Percentiles rank a stretch among this genome's conserved stretches.
Evolutionary conservation across 92 coral and sea anemone species (phyloP).

Genomic region (Phenganax stokvisi): DNA sequence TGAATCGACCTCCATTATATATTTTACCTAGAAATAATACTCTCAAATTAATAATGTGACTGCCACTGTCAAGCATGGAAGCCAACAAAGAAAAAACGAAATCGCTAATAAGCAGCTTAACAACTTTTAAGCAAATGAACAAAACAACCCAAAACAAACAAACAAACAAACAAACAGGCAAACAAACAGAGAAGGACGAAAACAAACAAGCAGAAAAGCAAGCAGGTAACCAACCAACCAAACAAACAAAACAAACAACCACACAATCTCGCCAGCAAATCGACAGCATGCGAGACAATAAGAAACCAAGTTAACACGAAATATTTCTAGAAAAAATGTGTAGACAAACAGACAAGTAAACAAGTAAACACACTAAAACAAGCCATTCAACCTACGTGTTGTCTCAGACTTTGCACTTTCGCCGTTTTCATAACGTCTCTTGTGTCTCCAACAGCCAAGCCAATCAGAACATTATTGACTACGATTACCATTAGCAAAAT

Average conservation of each 20-base stretch:
- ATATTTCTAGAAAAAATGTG: too few species aligned
- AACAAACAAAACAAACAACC: too few species aligned
- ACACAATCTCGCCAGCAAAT: too few species aligned
- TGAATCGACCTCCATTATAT: neutral
- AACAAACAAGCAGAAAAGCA: too few species aligned
- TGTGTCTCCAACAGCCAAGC: slow-evolving; percentile 32
- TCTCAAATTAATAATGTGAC: neutral
- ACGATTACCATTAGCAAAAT: slow-evolving; percentile 14
- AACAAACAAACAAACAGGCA: too few species aligned
- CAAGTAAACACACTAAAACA: neutral
- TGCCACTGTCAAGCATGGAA: neutral
- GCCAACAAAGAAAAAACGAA: neutral
- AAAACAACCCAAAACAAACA: too few species aligned
- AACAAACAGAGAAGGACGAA: too few species aligned
- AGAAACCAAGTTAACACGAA: too few species aligned
- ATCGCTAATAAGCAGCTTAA: too few species aligned
- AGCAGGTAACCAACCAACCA: too few species aligned
- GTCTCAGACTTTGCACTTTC: slow-evolving; percentile 1
- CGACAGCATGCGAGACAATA: too few species aligned
- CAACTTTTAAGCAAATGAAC: too few species aligned
- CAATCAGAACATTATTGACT: slow-evolving; percentile 16
- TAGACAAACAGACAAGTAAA: neutral
- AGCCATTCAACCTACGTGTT: neutral
- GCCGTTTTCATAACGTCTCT: neutral
- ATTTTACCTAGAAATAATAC: neutral